Conservation (phyloP, 2,113 vertebrate genomes). For the Nyctibius bracteatus region DNA sequence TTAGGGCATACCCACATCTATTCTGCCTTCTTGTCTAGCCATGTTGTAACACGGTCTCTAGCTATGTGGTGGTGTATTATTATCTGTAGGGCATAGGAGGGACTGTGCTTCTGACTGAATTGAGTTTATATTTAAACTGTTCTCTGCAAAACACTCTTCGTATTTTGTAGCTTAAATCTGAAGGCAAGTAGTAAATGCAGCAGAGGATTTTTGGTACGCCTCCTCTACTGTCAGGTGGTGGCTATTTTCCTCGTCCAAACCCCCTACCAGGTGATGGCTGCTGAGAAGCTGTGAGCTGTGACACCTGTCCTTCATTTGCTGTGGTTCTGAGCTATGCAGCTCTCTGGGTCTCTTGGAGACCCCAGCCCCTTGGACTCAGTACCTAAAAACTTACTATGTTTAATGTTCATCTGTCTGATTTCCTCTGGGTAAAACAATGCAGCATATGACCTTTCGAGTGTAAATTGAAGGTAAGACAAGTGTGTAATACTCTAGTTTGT, state of each 20-base stretch:
- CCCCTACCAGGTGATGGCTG: background rate
- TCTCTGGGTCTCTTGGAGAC: background rate
- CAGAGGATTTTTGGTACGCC: background rate
- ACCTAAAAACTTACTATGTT: background rate
- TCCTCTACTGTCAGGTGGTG: background rate
- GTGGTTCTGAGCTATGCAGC: background rate
- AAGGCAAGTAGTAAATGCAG: background rate
- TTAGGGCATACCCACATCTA: background rate
- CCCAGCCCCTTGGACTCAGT: background rate
- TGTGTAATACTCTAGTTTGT: background rate
- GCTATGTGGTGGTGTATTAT: background rate
- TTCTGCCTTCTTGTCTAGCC: background rate
- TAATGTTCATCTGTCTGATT: background rate
- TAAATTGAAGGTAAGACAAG: background rate
- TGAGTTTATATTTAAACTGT: background rate
- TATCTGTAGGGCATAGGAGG: background rate
- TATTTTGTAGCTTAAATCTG: background rate
- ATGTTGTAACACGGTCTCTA: background rate
- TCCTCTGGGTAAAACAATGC: background rate
- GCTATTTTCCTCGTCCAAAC: background rate
- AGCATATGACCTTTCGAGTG: rapidly evolving
- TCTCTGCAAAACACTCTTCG: background rate
- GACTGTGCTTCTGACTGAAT: background rate
- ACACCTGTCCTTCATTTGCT: background rate
- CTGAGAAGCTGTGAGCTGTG: background rate